Base-by-base conservation (phyloP, 2,888 invertebrate species). In the Melanostoma scalare region DNA sequence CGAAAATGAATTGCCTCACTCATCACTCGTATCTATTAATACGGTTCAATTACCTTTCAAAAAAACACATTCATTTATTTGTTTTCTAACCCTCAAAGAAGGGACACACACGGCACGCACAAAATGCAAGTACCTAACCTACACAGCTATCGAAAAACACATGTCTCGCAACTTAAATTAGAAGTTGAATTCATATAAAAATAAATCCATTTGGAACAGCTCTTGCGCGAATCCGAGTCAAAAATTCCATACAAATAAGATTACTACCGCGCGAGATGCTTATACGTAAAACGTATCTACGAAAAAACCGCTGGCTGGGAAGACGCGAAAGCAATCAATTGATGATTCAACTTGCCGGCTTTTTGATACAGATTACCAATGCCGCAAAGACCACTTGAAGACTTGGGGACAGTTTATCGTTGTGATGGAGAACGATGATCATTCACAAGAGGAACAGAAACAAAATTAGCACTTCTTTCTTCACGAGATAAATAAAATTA, bases 21-120 rank as follows among this genome's bases (percentile, higher is more conserved):
- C 82, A 82, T 82, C 82, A 78, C 68, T 50, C 67, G 53, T 72
- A 81, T 68, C 56, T 73, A 68, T 63, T 77, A 60, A 48, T 52
- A 44, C 58, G 72, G 81, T 82, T 82, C 82, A 82, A 78, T 82
- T 82, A 82, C 73, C 78, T 82, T 58, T 56, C 33, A 48, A 72
- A 71, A 71, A 81, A 65, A 76, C 65, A 69, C 58, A 56, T 71
- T 38, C 55, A 20, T 42, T 67, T 42, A 50, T 67, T 65, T 71
- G 36, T 76, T 31, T 78, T 78, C 56, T 58, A 50, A 55, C 20
- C 9, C 50, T 40, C 40, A 30, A 8, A 30, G 5, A 3, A 46
- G 50, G 50, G 56, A 52, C 56, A 53, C 33, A 35, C 8, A 46
- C 55, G 58, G 20, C 52, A 65, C 68, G 30, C 5, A 35, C 31